phyloP scores from a whole-genome alignment of 2,113 vertebrate species.

The Eurypyga helias region DNA sequence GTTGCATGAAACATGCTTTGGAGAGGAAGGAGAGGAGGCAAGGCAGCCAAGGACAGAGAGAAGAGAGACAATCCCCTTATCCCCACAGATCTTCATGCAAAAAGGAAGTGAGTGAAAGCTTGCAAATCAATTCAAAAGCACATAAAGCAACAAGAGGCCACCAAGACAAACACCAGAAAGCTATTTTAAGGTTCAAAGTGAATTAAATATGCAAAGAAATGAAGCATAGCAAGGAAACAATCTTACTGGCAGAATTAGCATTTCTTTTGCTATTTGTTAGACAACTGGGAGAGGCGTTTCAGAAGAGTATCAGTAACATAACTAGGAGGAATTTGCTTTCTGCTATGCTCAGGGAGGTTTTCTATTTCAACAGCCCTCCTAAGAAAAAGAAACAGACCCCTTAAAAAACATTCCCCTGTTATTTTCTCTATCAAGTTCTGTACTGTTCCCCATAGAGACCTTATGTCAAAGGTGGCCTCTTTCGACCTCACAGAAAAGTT shows the following conservation, averaged over 20 bases:
- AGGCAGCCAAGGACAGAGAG: background rate
- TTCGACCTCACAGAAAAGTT: background rate
- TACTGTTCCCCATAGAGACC: background rate
- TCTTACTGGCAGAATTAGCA: background rate
- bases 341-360: background rate
- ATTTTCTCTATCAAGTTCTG: conserved; percentile 1
- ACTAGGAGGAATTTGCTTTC: background rate
- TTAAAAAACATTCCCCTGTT: background rate
- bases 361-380: background rate
- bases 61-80: background rate
- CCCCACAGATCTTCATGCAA: background rate
- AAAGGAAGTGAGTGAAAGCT: background rate
- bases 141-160: conserved; percentile 22
- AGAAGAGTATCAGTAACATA: background rate
- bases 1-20: background rate
- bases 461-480: background rate
- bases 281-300: background rate
- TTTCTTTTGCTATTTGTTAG: background rate
- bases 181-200: conserved; percentile 5
- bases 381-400: background rate
- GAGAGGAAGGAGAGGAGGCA: background rate
- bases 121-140: conserved; percentile 18
- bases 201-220: conserved; percentile 21
- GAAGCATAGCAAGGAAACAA: background rate
- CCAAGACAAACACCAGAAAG: background rate